Evolutionary conservation across 1,140 invertebrate species (phyloP).

Genomic region (Bombus waltoni): DNA sequence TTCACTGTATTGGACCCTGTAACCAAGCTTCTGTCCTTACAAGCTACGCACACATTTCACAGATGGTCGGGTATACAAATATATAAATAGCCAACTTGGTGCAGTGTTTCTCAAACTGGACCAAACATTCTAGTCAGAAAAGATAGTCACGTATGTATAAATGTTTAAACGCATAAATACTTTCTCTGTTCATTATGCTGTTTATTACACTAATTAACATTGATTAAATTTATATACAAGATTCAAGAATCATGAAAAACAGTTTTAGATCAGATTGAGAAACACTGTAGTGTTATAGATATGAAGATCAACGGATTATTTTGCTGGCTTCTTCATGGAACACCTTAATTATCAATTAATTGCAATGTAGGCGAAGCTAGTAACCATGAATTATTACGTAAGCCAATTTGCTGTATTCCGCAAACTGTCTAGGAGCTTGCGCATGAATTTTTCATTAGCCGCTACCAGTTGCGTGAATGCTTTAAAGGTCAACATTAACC

Average conservation of each 20-base stretch:
- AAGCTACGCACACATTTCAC: conserved; percentile 6
- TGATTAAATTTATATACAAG: background rate
- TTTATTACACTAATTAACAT: background rate
- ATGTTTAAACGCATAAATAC: background rate
- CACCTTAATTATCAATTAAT: background rate
- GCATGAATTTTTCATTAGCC: conserved; percentile 7
- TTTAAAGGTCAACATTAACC: background rate
- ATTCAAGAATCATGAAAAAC: background rate
- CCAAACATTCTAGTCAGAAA: background rate
- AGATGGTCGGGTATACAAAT: background rate
- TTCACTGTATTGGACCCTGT: conserved; percentile 51
- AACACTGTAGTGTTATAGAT: background rate
- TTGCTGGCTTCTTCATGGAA: background rate
- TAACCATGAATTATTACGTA: conserved; percentile 27
- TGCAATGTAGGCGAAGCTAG: background rate
- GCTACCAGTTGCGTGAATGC: background rate
- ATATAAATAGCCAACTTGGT: background rate
- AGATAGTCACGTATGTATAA: too few relatives aligned
- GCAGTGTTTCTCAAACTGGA: background rate
- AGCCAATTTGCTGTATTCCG: background rate
- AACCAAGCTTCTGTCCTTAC: conserved; percentile 58
- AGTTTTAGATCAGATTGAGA: background rate
- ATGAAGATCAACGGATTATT: background rate
- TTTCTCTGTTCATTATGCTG: too few relatives aligned
- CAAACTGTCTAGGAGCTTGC: background rate